A percentile compares a stretch with the other conserved stretches of the same genome.
Conservation (phyloP, 1,140 invertebrate species). For the Tenebrio molitor region DNA sequence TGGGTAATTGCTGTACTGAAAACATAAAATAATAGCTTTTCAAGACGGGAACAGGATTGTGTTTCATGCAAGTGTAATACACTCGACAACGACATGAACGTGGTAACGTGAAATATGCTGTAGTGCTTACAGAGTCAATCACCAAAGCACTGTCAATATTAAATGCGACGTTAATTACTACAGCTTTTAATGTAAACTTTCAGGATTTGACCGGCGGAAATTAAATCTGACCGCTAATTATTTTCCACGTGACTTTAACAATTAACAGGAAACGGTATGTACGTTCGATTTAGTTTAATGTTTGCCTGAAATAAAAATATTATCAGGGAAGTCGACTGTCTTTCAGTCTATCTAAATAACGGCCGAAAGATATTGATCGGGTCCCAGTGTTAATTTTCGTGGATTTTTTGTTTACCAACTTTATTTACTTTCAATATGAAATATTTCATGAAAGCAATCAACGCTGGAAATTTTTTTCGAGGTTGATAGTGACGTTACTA, state of each 20-base stretch:
- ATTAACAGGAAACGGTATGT: too few species aligned
- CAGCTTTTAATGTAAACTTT: neutral
- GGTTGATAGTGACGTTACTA: conserved; percentile 9
- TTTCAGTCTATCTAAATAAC: neutral
- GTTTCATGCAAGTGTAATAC: too few species aligned
- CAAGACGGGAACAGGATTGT: too few species aligned
- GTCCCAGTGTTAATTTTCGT: neutral
- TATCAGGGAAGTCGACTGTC: neutral
- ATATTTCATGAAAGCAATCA: conserved; percentile 16
- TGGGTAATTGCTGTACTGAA: conserved; percentile 8
- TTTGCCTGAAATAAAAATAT: too few species aligned
- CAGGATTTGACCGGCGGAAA: neutral
- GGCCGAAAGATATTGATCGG: too few species aligned
- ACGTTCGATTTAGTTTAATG: too few species aligned
- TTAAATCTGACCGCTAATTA: neutral
- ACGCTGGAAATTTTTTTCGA: conserved; percentile 18
- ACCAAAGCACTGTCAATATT: neutral
- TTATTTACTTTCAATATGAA: neutral
- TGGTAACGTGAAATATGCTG: too few species aligned
- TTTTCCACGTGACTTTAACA: too few species aligned
- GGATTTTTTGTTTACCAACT: neutral
- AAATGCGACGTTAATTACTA: neutral
- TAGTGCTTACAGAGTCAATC: too few species aligned
- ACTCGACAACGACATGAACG: too few species aligned
- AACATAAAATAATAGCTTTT: too few species aligned